Conservation (phyloP, 2,113 vertebrate species). For the Amphiprion percula region DNA sequence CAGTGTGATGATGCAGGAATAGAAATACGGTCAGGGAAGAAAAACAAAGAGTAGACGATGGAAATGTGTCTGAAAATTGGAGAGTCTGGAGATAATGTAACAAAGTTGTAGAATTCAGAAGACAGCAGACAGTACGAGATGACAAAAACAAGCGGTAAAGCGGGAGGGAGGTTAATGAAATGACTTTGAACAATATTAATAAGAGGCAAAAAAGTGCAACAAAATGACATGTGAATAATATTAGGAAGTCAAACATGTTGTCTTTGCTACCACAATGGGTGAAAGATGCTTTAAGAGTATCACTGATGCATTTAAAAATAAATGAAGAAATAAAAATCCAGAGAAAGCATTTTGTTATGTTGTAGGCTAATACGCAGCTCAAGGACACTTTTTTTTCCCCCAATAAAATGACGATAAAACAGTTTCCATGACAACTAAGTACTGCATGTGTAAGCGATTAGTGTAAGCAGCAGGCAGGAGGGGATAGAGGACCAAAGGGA, state of each 20-base stretch:
- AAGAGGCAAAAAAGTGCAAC: not conserved
- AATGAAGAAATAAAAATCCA: not conserved
- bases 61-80: not conserved
- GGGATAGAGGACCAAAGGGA: conserved; percentile 17
- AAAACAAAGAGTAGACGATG: conserved; percentile 1
- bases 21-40: not conserved
- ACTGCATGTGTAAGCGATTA: conserved; percentile 67
- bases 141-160: not conserved
- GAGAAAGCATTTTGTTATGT: conserved; percentile 35
- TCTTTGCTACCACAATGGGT: not conserved
- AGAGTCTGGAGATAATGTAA: not conserved
- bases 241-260: not conserved
- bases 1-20: not conserved
- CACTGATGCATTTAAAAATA: not conserved
- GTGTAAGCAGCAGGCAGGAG: conserved; percentile 50
- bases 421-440: conserved; percentile 78
- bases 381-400: conserved; percentile 47
- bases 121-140: not conserved
- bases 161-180: conserved; percentile 25
- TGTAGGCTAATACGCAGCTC: conserved; percentile 56
- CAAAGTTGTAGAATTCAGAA: not conserved
- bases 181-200: conserved; percentile 20
- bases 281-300: conserved; percentile 17
- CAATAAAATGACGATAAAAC: conserved; percentile 72
- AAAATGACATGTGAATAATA: conserved; percentile 8